These are phyloP conservation scores for Gallinago paraguaiae DNA, from an alignment of 2,113 vertebrate species.

Conservation along the genomic window DNA sequence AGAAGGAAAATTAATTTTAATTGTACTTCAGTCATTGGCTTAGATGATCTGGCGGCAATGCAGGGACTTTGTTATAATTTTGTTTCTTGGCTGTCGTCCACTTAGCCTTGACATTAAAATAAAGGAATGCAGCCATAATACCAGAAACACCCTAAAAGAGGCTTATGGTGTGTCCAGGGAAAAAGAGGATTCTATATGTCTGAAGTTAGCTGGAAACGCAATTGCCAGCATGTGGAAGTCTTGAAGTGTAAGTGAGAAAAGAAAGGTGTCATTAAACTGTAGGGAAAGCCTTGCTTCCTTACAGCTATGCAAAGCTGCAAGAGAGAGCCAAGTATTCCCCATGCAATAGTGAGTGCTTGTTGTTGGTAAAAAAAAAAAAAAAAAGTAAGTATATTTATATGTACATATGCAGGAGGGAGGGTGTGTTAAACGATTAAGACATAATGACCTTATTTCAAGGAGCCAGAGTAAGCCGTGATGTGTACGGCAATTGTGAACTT, in stretches of 20 bases:
- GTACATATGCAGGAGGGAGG: background rate
- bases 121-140: conserved; percentile 66
- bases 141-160: conserved; percentile 50
- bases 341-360: conserved; percentile 44
- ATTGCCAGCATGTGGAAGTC: conserved; percentile 53
- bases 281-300: conserved; percentile 40
- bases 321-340: conserved; percentile 43
- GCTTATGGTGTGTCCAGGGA: conserved; percentile 45
- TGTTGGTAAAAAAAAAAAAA: conserved; percentile 1
- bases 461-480: background rate
- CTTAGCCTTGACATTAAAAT: conserved; percentile 59
- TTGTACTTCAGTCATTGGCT: conserved; percentile 72
- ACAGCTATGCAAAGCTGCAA: conserved; percentile 42
- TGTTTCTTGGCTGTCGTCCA: conserved; percentile 64
- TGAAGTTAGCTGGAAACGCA: conserved; percentile 60
- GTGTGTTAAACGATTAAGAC: conserved; percentile 12
- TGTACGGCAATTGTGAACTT: conserved; percentile 46
- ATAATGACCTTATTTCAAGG: conserved; percentile 56
- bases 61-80: conserved; percentile 47
- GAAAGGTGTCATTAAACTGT: conserved; percentile 51
- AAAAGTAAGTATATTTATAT: background rate
- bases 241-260: conserved; percentile 62
- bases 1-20: conserved; percentile 66
- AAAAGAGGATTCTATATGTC: conserved; percentile 41
- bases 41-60: conserved; percentile 50